These are phyloP conservation scores for Thaumatotibia leucotreta DNA, from an alignment of 1,140 invertebrate genomes.

Conservation along the genomic window DNA sequence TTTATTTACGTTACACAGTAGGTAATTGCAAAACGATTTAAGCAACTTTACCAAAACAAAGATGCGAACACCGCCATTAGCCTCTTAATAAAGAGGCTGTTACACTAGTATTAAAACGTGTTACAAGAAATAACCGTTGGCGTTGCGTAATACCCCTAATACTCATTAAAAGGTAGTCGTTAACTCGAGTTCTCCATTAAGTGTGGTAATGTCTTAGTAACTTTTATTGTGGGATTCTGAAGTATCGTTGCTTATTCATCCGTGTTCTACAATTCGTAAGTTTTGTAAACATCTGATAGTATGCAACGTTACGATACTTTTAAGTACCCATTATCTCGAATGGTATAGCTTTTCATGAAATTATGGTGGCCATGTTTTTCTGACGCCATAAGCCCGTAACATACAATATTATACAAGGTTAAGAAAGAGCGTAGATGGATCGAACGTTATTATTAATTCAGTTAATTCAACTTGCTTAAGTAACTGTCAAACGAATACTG, in stretches of 20 bases:
- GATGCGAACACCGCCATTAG: neutral
- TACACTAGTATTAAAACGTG: conserved; percentile 2
- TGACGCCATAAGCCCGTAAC: too few species aligned
- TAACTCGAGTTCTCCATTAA: conserved; percentile 4
- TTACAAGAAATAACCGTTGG: neutral
- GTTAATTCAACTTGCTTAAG: too few species aligned
- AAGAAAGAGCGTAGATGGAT: too few species aligned
- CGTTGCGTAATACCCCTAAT: conserved; percentile 7
- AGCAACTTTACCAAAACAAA: neutral
- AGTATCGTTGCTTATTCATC: neutral
- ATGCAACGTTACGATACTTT: too few species aligned
- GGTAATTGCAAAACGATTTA: conserved; percentile 5
- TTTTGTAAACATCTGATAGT: neutral
- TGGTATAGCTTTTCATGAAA: too few species aligned
- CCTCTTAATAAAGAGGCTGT: neutral
- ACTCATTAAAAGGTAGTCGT: conserved; percentile 13
- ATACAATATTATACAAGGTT: too few species aligned
- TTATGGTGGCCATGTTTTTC: too few species aligned
- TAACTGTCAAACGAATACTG: too few species aligned
- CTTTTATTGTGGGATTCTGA: conserved; percentile 1
- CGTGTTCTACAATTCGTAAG: neutral
- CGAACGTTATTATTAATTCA: too few species aligned
- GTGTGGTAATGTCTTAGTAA: conserved; percentile 3
- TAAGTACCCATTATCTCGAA: too few species aligned
- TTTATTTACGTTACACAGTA: neutral